Evolutionary conservation across 2,797 vertebrate genomes (phyloP).

Genomic region (Hoplostethus atlanticus): DNA sequence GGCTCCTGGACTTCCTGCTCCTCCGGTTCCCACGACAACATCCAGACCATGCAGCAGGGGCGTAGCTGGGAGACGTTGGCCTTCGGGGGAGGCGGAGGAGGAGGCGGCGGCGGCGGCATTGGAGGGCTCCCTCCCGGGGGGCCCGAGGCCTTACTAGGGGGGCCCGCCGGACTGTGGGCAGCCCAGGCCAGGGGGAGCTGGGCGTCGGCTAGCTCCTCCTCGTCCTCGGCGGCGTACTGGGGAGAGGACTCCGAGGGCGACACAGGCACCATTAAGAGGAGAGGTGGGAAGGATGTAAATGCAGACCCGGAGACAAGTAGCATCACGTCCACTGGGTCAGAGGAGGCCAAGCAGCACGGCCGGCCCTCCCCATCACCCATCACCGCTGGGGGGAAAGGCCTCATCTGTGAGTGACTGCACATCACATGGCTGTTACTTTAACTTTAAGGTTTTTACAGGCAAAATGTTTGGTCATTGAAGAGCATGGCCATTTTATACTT

Average conservation of each 20-base stretch:
- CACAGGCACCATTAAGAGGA: constrained; percentile 96
- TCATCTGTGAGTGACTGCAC: constrained; percentile 86
- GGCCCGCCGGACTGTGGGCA: constrained; percentile 85
- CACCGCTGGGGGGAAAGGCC: constrained; percentile 89
- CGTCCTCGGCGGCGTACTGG: constrained; percentile 94
- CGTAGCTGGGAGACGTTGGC: constrained; percentile 96
- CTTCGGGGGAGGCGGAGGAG: constrained; percentile 86
- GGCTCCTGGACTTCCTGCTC: constrained; percentile 99
- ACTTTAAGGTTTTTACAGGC: background rate
- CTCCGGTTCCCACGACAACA: constrained; percentile 98
- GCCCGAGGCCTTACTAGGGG: constrained; percentile 74
- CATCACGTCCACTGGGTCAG: constrained; percentile 89
- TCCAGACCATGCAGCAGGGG: constrained; percentile 98
- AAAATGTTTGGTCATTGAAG: background rate
- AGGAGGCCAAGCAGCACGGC: constrained; percentile 90
- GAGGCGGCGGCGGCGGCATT: constrained; percentile 78
- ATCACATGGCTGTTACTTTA: background rate
- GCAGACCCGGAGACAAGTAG: constrained; percentile 92
- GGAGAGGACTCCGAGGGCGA: constrained; percentile 98
- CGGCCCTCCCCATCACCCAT: constrained; percentile 88
- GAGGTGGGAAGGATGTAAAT: constrained; percentile 95
- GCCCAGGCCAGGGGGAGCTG: constrained; percentile 96
- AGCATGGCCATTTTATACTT: no score
- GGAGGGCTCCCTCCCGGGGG: constrained; percentile 63
- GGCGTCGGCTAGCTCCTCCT: constrained; percentile 88